Base-by-base conservation (phyloP, 2,888 invertebrate species). In the Heliconius ethilla region DNA sequence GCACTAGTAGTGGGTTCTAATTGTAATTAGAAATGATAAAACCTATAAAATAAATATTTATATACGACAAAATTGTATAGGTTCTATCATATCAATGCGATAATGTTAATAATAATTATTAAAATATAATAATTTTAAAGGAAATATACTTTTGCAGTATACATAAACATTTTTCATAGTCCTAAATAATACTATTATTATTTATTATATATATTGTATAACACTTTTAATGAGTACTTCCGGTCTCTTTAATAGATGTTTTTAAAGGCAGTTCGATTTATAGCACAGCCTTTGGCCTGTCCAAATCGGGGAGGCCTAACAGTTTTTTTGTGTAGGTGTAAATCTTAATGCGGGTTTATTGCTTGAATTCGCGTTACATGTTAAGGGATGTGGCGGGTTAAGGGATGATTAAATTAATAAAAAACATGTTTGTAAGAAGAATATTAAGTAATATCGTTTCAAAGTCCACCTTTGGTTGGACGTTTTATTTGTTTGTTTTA, bases 261-360 rank as follows among this genome's bases (percentile, higher is more conserved):
- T 89, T 89, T 87, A 88, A 87, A 85, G 83, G 73, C 84, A 83
- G 84, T 85, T 84, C 86, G 87, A 87, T 90, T 90, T 89, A 91
- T 86, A 87, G 84, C 87, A 77, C 81, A 80, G 84, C 84, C 86
- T 85, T 84, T 85, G 88, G 88, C 88, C 87, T 25, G 40, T 69
- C 67, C 67, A 25, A 89, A 91, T 85, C 84, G 85, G 85, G 85
- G 85, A 82, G 86, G 84, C 85, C 88, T 93, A 93, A 93, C 92
- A 90, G 93, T 92, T 92, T 93, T 93, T 93, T 92, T 94, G 93
- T 93, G 93, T 93, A 89, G 88, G 91, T 90, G 88, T 93, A 93
- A 93, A 93, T 92, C 92, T 92, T 89, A 88, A 86, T 84, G 86
- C 86, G 83, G 84, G 84, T 93, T 94, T 93, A 93, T 91, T 82